Conservation (phyloP, 2,797 vertebrate genomes). For the Amniataba percoides region DNA sequence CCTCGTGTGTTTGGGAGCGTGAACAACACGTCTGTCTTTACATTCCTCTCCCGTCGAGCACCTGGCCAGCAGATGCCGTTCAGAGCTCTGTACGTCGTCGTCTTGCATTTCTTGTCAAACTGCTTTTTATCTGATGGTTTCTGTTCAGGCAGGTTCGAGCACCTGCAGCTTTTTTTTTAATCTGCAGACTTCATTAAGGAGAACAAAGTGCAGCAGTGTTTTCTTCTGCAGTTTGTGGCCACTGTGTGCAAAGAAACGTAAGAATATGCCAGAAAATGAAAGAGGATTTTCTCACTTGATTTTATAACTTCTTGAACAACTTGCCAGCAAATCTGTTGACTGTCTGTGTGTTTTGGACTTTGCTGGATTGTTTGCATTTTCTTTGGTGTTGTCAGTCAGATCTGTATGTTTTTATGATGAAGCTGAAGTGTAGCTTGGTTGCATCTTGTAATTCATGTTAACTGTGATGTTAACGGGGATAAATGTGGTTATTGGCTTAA, state of each 20-base stretch:
- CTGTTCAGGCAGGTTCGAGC: neutral
- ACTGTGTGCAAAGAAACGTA: neutral
- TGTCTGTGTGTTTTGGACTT: too few species aligned
- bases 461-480: too few species aligned
- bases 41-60: slow-evolving; percentile 41
- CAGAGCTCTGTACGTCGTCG: neutral
- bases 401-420: too few species aligned
- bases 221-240: neutral
- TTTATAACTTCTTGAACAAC: too few species aligned
- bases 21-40: slow-evolving; percentile 25
- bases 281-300: too few species aligned
- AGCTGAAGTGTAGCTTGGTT: too few species aligned
- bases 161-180: neutral
- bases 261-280: too few species aligned
- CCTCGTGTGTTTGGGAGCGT: slow-evolving; percentile 2
- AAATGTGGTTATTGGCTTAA: too few species aligned
- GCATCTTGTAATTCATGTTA: too few species aligned
- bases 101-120: neutral
- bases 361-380: too few species aligned
- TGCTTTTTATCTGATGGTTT: slow-evolving; percentile 7
- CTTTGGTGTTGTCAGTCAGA: too few species aligned
- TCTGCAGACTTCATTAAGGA: neutral
- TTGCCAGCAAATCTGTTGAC: too few species aligned
- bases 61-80: slow-evolving; percentile 59
- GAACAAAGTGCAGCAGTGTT: neutral